A percentile compares a stretch with the other conserved stretches of the same genome.
These are phyloP conservation scores for Oligia fasciuncula DNA, from an alignment of 2,888 invertebrate genomes.

Conservation along the genomic window DNA sequence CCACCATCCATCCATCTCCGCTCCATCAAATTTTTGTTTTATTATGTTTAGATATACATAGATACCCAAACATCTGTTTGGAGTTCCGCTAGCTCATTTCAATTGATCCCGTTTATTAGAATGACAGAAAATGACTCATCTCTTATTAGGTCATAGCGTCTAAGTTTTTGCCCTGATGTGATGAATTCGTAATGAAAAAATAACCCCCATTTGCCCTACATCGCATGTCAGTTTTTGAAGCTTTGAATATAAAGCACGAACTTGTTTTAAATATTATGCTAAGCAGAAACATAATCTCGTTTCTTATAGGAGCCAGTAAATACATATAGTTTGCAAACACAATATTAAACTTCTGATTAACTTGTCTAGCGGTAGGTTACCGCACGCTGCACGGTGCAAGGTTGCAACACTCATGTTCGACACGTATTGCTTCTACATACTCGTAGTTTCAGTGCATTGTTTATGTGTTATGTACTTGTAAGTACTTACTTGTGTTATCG, in stretches of 20 bases:
- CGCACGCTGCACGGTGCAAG: conserved; percentile 55
- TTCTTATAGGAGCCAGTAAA: neutral
- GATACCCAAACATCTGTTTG: too few relatives aligned
- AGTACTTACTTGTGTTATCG: conserved; percentile 14
- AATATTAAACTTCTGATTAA: conserved; percentile 32
- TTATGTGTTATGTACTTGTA: conserved; percentile 3
- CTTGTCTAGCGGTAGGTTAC: conserved; percentile 7
- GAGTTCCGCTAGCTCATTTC: neutral
- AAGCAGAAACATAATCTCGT: neutral
- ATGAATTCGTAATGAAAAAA: neutral
- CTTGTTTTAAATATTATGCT: neutral
- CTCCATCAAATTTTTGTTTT: too few relatives aligned
- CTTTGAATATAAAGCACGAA: neutral
- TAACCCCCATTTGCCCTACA: neutral
- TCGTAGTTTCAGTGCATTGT: conserved; percentile 50
- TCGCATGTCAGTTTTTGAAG: neutral
- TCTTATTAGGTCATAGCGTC: neutral
- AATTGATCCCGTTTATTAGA: neutral
- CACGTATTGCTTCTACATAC: conserved; percentile 49
- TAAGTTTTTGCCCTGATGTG: neutral
- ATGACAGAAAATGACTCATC: neutral
- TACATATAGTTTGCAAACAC: neutral
- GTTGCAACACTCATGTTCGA: conserved; percentile 54
- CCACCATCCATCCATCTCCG: too few relatives aligned
- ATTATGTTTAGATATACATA: too few relatives aligned